These are phyloP conservation scores for Hippolais icterina DNA, from an alignment of 2,113 vertebrate species.

Conservation along the genomic window DNA sequence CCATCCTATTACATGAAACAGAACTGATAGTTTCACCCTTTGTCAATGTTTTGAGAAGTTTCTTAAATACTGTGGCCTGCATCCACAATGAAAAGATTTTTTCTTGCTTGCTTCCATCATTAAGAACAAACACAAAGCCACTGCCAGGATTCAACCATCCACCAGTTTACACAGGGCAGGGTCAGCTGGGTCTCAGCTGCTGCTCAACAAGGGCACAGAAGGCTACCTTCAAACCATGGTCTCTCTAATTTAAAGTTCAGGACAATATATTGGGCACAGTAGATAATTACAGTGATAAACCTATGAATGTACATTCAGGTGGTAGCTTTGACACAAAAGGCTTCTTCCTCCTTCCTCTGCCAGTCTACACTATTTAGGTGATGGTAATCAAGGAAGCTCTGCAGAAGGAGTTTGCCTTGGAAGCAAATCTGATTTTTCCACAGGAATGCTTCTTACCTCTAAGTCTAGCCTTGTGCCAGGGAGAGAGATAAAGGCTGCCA, in stretches of 20 bases:
- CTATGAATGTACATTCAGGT: not conserved
- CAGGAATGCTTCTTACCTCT: not conserved
- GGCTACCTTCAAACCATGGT: not conserved
- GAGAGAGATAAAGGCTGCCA: not conserved
- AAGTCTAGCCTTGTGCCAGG: fast-evolving
- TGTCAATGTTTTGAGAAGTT: not conserved
- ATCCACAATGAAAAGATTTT: not conserved
- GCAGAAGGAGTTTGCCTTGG: not conserved
- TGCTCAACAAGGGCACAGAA: not conserved
- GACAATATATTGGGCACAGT: not conserved
- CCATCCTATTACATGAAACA: not conserved
- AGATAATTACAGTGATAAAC: not conserved
- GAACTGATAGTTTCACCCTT: not conserved
- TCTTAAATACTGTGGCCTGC: not conserved
- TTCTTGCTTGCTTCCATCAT: not conserved
- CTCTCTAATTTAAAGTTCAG: not conserved
- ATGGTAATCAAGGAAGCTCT: not conserved
- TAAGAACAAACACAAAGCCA: not conserved
- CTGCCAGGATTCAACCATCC: not conserved
- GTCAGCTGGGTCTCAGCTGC: not conserved
- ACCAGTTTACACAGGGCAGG: not conserved
- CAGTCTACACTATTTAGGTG: not conserved
- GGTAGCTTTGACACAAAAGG: not conserved
- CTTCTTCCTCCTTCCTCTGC: not conserved
- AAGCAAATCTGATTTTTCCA: not conserved